phyloP scores from a whole-genome alignment of 2,797 vertebrate genomes.

The Gila robusta region DNA sequence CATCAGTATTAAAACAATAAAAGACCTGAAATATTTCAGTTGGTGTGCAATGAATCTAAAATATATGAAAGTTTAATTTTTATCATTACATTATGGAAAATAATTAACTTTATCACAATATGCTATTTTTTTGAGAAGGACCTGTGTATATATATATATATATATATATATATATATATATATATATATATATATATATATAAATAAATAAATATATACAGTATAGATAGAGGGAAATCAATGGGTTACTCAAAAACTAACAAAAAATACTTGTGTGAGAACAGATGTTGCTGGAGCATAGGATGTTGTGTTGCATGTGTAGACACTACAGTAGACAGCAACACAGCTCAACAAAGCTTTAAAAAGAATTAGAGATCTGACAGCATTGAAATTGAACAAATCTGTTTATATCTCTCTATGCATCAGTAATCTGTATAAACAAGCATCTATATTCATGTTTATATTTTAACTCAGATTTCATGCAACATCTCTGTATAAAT shows the following conservation, averaged over 20 bases:
- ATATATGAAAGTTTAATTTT: too few species aligned
- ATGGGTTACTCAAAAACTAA: background rate
- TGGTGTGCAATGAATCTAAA: too few species aligned
- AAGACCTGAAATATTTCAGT: too few species aligned
- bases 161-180: too few species aligned
- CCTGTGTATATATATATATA: too few species aligned
- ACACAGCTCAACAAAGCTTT: background rate
- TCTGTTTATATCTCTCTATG: background rate
- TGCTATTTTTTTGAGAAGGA: too few species aligned
- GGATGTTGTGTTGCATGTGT: background rate
- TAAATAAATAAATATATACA: too few species aligned
- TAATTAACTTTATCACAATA: too few species aligned
- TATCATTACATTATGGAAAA: too few species aligned
- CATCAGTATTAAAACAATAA: too few species aligned
- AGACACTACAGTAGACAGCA: background rate
- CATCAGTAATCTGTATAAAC: background rate
- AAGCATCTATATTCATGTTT: background rate
- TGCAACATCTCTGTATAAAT: conserved; percentile 11
- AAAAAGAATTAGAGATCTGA: background rate
- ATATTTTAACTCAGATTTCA: conserved; percentile 1
- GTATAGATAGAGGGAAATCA: background rate
- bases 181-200: too few species aligned
- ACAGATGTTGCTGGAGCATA: background rate
- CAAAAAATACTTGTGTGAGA: background rate
- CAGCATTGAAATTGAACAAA: background rate